A percentile compares a stretch with the other conserved stretches of the same genome.
Evolutionary conservation across 2,797 vertebrate species (phyloP).

Genomic region (Acanthiza pusilla): DNA sequence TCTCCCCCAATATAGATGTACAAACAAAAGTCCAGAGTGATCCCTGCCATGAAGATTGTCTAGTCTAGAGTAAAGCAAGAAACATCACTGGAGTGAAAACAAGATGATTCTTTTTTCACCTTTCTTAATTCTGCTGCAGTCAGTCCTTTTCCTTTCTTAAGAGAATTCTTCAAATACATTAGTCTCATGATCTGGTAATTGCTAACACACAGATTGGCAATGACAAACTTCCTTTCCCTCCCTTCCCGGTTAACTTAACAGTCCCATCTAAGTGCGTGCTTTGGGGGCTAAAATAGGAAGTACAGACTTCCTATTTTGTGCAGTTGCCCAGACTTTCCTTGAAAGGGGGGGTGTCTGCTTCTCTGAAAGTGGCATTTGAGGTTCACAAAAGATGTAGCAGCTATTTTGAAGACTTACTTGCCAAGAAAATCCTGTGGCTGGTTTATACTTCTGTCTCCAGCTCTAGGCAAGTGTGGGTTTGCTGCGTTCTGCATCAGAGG

Average conservation of each 20-base stretch:
- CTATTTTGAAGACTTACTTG: not conserved
- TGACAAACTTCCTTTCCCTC: slow-evolving; percentile 7
- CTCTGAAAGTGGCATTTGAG: not conserved
- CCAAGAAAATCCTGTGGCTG: not conserved
- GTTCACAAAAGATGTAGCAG: not conserved
- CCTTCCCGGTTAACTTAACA: not conserved
- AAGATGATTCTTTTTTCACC: not conserved
- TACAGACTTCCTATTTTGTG: slow-evolving; percentile 1
- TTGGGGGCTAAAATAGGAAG: slow-evolving; percentile 30
- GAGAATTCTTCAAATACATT: not conserved
- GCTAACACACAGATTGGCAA: not conserved
- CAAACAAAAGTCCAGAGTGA: not conserved
- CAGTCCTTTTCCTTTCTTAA: not conserved
- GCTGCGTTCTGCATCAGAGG: not conserved
- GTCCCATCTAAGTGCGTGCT: not conserved
- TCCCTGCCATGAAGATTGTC: not conserved
- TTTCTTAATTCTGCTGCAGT: not conserved
- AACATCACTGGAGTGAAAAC: not conserved
- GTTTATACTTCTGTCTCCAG: not conserved
- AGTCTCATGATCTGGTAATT: not conserved
- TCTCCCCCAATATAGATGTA: fast-evolving
- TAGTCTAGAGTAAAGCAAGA: not conserved
- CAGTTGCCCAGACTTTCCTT: not conserved
- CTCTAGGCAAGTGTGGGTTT: not conserved
- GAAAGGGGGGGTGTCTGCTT: not conserved